These are phyloP conservation scores for Drosophila triauraria DNA, from an alignment of 1,140 invertebrate genomes.

Conservation along the genomic window DNA sequence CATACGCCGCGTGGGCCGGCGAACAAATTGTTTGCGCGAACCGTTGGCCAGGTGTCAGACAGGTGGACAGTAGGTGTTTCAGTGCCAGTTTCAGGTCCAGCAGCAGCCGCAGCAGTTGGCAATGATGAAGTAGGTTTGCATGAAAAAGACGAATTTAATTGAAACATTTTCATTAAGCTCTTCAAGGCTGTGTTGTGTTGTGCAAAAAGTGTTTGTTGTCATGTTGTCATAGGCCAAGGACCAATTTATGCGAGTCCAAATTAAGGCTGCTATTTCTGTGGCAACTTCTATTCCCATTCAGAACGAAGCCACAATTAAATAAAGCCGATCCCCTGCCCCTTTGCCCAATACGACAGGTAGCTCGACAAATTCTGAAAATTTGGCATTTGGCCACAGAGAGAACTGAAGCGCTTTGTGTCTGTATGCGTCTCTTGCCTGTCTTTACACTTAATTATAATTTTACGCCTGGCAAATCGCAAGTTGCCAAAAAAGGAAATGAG, in stretches of 20 bases:
- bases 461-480: constrained; percentile 68
- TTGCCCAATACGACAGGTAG: constrained; percentile 3
- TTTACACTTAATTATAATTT: constrained; percentile 80
- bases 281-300: background rate
- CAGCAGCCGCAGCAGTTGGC: constrained; percentile 10
- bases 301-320: constrained; percentile 4
- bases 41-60: constrained; percentile 67
- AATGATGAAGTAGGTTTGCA: constrained; percentile 43
- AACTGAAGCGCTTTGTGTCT: constrained; percentile 29
- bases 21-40: constrained; percentile 48
- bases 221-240: background rate
- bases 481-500: constrained; percentile 44
- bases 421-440: constrained; percentile 41
- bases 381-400: constrained; percentile 15
- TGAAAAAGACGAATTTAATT: constrained; percentile 10
- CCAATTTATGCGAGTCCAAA: background rate
- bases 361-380: constrained; percentile 15
- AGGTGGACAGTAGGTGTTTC: constrained; percentile 17
- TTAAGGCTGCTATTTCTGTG: constrained; percentile 1
- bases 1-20: constrained; percentile 66
- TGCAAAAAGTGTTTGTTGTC: background rate
- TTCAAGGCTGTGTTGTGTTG: constrained; percentile 3
- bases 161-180: constrained; percentile 13
- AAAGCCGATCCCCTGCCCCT: background rate
- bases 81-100: constrained; percentile 14